Base-by-base conservation (phyloP, 2,113 vertebrate genomes). In the Myotis brandtii region DNA sequence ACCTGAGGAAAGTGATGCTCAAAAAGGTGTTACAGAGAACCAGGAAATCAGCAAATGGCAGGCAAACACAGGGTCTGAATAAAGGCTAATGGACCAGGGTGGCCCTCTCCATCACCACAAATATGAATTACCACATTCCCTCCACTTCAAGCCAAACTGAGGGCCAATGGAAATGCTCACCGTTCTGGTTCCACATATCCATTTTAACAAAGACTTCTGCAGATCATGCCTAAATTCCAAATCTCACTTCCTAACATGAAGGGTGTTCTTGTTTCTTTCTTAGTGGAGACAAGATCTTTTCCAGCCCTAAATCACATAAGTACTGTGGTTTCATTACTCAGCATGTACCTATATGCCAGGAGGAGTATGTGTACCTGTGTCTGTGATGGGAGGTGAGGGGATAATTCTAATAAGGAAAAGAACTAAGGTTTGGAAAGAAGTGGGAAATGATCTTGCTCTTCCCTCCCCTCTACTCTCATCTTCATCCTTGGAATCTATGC, bases 151-250 rank as follows among this genome's bases (percentile, higher is more conserved):
- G 34, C 59, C 23, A 37, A 25, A 56, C 8, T 4, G 20, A 20
- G 50, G n/a, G 11, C n/a, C 20, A 4, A 5, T 0, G 21, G 54
- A 66, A 40, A 72, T 3, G 3, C 9, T 27, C n/a, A 48, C 3
- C 0, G 9, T 11, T 32, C n/a, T 20, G 30, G 16, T 34, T n/a
- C 10, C 34, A 40, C 0, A 18, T 2, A 1, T 8, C 16, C n/a
- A 30, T 70, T 73, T 82, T 32, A 67, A n/a, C 21, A 59, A 81
- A 59, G 59, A 4, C 48, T 30, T 93, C 34, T 25, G 46, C 6
- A 64, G 59, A 50, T 7, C 56, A 27, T 10, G 0, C 6, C 32
- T 77, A 12, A 21, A 34, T 27, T 62, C 32, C 18, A 32, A 11
- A 37, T 40, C 73, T 69, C 40, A 56, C 1, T 76, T 82, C 34